Conservation (phyloP, 2,797 vertebrate species). For the Gephyroberyx darwinii region DNA sequence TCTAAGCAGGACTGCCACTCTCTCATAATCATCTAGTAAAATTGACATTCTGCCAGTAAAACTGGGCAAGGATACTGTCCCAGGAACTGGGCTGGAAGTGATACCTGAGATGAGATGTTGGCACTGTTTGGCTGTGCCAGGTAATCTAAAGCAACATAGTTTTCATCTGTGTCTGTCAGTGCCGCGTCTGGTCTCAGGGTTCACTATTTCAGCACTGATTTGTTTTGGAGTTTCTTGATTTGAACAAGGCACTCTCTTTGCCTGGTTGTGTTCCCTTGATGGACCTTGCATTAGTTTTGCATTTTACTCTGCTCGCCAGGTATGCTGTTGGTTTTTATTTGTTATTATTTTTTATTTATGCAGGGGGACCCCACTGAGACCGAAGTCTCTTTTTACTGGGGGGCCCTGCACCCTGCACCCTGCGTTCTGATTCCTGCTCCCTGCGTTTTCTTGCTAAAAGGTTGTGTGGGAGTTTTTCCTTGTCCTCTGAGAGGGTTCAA, state of each 20-base stretch:
- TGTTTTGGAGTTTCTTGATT: constrained; percentile 48
- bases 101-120: constrained; percentile 47
- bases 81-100: constrained; percentile 48
- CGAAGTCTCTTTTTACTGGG: no score
- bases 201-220: constrained; percentile 49
- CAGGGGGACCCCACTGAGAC: no score
- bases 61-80: constrained; percentile 52
- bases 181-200: constrained; percentile 50
- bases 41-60: constrained; percentile 61
- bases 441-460: no score
- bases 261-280: constrained; percentile 20
- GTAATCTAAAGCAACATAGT: constrained; percentile 18
- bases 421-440: no score
- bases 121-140: constrained; percentile 22
- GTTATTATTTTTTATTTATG: no score
- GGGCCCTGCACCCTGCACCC: no score
- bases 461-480: no score
- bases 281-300: constrained; percentile 44
- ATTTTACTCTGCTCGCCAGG: constrained; percentile 53
- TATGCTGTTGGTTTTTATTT: constrained; percentile 47
- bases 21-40: constrained; percentile 67
- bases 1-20: constrained; percentile 59
- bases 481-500: no score
- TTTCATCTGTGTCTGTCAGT: constrained; percentile 27
- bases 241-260: constrained; percentile 33